Evolutionary conservation across 2,888 invertebrate genomes (phyloP).

Genomic region (Temnothorax rugatulus): DNA sequence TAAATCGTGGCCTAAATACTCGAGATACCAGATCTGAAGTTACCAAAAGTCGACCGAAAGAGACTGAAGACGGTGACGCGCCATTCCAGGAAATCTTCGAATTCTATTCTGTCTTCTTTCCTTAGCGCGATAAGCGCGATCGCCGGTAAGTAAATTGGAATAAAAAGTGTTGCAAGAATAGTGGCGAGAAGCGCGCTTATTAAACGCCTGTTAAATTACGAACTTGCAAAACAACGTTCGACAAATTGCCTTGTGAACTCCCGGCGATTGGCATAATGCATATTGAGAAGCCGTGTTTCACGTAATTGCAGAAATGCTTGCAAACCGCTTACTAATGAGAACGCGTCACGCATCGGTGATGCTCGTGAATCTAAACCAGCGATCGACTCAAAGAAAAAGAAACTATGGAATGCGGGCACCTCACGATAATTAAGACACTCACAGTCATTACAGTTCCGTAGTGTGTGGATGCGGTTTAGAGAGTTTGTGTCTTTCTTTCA

Average conservation of each 20-base stretch:
- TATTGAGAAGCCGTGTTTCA: conserved; percentile 16
- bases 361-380: neutral
- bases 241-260: conserved; percentile 14
- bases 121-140: neutral
- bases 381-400: conserved; percentile 8
- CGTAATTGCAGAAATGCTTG: conserved; percentile 32
- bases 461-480: neutral
- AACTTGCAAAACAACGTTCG: conserved; percentile 19
- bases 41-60: conserved; percentile 61
- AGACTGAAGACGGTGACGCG: conserved; percentile 32
- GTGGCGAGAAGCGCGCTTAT: neutral
- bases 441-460: conserved; percentile 3
- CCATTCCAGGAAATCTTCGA: conserved; percentile 56
- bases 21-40: conserved; percentile 53
- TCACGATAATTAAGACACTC: conserved; percentile 43
- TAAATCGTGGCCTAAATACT: conserved; percentile 66
- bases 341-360: conserved; percentile 25
- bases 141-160: neutral
- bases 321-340: conserved; percentile 39
- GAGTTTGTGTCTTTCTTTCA: neutral
- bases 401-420: neutral
- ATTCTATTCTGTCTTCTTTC: conserved; percentile 35
- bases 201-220: conserved; percentile 1
- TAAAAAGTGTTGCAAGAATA: neutral
- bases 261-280: neutral